Evolutionary conservation across 2,888 invertebrate species (phyloP).

Genomic region (Limnephilus auricula): DNA sequence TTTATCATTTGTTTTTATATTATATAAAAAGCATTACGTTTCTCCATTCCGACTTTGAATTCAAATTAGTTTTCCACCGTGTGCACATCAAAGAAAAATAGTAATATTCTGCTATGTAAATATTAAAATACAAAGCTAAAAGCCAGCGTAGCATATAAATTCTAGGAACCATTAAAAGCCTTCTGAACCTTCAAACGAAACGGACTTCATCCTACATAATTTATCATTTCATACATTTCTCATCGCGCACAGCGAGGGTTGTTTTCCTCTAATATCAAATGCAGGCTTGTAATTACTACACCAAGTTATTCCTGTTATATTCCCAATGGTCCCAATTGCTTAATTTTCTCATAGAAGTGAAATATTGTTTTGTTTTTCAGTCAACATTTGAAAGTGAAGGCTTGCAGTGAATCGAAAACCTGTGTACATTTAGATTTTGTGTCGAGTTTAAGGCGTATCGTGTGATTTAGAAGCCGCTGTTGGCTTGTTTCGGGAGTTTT

Average conservation of each 20-base stretch:
- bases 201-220: constrained; percentile 20
- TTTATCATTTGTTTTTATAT: not conserved
- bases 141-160: not conserved
- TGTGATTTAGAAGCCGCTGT: not conserved
- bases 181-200: not conserved
- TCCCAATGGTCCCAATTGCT: not conserved
- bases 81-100: not conserved
- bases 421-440: not conserved
- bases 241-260: not conserved
- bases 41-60: not conserved
- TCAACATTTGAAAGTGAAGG: constrained; percentile 7
- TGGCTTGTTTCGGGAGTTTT: constrained; percentile 8
- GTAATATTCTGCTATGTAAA: not conserved
- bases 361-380: not conserved
- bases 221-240: constrained; percentile 9
- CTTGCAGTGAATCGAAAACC: not conserved
- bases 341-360: not conserved
- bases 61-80: not conserved
- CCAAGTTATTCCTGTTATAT: not conserved
- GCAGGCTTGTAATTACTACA: not conserved
- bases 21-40: not conserved
- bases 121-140: not conserved
- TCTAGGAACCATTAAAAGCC: constrained; percentile 14
- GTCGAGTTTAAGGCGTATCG: not conserved
- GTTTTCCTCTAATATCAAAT: constrained; percentile 24